Percentiles rank a stretch among this genome's conserved stretches.
Conservation (phyloP, 1,140 invertebrate genomes). For the Caerostris extrusa region DNA sequence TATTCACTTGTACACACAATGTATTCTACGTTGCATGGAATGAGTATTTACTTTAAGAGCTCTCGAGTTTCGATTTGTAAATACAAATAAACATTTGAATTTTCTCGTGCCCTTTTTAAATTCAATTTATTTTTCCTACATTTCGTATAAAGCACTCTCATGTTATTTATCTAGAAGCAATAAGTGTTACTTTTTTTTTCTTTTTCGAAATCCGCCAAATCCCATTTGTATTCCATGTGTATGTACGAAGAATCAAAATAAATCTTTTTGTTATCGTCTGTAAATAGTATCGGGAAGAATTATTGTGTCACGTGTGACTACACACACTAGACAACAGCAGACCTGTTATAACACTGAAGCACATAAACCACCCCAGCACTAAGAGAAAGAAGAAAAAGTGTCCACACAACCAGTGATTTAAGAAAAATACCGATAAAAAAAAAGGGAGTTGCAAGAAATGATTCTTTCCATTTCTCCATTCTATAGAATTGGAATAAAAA, state of each 20-base stretch:
- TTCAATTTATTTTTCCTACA: not conserved
- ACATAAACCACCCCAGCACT: too few species aligned
- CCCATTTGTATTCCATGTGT: not conserved
- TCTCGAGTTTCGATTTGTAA: not conserved
- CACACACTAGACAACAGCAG: too few species aligned
- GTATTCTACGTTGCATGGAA: not conserved
- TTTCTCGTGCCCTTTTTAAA: not conserved
- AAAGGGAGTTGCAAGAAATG: too few species aligned
- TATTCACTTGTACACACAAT: too few species aligned
- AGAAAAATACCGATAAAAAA: too few species aligned
- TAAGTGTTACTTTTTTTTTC: not conserved
- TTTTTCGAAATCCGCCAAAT: not conserved
- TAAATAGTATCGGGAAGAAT: conserved; percentile 5
- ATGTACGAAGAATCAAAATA: conserved; percentile 15
- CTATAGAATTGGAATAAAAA: too few species aligned
- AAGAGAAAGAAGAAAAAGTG: too few species aligned
- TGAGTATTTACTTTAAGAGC: not conserved
- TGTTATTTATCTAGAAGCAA: not conserved
- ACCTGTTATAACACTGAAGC: too few species aligned
- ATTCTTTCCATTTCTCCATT: too few species aligned
- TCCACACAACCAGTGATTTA: too few species aligned
- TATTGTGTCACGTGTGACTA: too few species aligned
- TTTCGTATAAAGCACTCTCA: not conserved
- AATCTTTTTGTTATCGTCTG: conserved; percentile 24
- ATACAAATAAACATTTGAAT: not conserved